Conservation (phyloP, 2,113 vertebrate genomes). For the Syngnathus floridae region DNA sequence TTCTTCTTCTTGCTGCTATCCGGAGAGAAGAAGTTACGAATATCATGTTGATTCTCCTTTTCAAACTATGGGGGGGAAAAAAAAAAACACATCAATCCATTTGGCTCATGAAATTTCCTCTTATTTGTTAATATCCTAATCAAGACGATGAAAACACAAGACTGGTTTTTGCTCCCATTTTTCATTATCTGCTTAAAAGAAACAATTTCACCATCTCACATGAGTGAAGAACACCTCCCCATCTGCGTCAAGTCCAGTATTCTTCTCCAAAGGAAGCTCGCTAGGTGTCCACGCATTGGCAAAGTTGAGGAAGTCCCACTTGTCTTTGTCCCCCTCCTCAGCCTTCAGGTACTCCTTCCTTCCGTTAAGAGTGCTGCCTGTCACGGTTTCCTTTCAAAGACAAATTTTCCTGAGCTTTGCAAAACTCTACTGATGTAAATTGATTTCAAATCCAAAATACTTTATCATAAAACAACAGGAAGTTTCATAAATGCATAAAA, state of each 20-base stretch:
- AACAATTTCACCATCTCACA: constrained; percentile 64
- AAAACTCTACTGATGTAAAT: background rate
- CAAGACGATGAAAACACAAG: background rate
- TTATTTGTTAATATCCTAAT: background rate
- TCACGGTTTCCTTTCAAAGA: constrained; percentile 77
- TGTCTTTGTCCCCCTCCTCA: constrained; percentile 80
- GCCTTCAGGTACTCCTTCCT: constrained; percentile 85
- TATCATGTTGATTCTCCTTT: constrained; percentile 92
- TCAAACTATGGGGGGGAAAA: constrained; percentile 80
- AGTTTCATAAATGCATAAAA: background rate
- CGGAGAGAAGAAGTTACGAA: constrained; percentile 86
- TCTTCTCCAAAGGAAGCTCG: constrained; percentile 50
- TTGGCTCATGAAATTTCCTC: background rate
- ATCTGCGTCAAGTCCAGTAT: constrained; percentile 19
- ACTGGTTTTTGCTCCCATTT: background rate
- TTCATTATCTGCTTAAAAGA: no score
- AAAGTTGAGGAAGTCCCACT: constrained; percentile 91
- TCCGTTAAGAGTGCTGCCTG: constrained; percentile 87
- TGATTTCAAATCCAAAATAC: background rate
- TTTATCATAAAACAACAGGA: background rate
- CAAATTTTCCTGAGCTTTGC: background rate
- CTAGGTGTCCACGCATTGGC: constrained; percentile 82
- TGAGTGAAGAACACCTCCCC: constrained; percentile 80
- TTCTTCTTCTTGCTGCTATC: constrained; percentile 68
- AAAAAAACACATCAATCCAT: background rate